A percentile compares a stretch with the other conserved stretches of the same genome.
Evolutionary conservation across 2,797 vertebrate genomes (phyloP).

Genomic region (Microctenopoma lineatum): DNA sequence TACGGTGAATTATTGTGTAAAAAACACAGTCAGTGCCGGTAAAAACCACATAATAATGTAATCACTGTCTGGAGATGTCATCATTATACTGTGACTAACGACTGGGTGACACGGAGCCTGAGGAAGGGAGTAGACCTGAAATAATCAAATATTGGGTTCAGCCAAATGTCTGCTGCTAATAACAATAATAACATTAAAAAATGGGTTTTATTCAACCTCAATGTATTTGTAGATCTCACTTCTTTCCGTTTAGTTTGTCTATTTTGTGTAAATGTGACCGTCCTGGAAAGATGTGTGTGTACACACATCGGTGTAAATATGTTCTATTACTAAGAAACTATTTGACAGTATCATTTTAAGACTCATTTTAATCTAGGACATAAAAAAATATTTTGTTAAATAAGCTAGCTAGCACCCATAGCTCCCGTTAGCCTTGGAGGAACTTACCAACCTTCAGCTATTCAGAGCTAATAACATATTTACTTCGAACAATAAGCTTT

Average conservation of each 20-base stretch:
- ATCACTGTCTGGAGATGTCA: slow-evolving; percentile 13
- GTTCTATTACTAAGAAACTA: neutral
- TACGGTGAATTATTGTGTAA: neutral
- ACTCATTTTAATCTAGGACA: neutral
- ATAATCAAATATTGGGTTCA: neutral
- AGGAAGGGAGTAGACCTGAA: neutral
- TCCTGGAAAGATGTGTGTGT: neutral
- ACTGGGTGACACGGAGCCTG: slow-evolving; percentile 25
- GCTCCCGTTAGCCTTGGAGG: neutral
- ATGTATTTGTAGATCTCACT: neutral
- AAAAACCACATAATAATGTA: neutral
- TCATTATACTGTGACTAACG: slow-evolving; percentile 41
- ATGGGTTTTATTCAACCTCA: neutral
- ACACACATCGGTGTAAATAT: neutral
- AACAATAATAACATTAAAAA: neutral
- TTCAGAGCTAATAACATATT: neutral
- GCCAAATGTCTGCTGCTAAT: neutral
- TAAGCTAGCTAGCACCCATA: neutral
- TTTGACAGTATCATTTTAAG: neutral
- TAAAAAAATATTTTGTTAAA: neutral
- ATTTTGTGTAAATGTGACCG: neutral
- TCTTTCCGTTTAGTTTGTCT: neutral
- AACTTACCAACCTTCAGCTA: too few species aligned
- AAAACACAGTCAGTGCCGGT: neutral
- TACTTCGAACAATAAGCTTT: neutral